Percentiles rank a stretch among this genome's conserved stretches.
Conservation (phyloP, 1,140 invertebrate genomes). For the Penaeus vannamei region DNA sequence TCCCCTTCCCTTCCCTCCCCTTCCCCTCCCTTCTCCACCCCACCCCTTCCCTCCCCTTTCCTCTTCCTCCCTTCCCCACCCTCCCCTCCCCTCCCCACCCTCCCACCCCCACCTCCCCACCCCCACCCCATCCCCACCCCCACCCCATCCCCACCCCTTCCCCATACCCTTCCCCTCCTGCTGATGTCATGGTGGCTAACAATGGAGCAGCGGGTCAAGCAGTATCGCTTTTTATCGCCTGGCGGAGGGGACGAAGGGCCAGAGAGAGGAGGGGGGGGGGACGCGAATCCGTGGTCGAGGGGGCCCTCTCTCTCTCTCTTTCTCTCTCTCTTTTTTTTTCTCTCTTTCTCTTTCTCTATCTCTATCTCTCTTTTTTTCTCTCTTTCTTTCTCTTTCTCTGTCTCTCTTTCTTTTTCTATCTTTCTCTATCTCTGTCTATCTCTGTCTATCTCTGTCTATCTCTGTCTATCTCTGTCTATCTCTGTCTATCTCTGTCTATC, state of each 20-base stretch:
- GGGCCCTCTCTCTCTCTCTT: too few species aligned
- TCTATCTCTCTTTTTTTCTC: too few species aligned
- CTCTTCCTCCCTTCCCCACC: not conserved
- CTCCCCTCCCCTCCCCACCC: not conserved
- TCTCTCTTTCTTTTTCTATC: too few species aligned
- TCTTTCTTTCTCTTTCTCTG: too few species aligned
- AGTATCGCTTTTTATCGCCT: conserved; percentile 44
- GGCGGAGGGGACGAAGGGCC: not conserved
- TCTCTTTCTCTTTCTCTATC: too few species aligned
- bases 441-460: too few species aligned
- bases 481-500: too few species aligned
- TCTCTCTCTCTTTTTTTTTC: too few species aligned
- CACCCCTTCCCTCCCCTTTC: not conserved
- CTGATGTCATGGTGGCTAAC: conserved; percentile 63
- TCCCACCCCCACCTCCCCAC: conserved; percentile 6
- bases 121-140: not conserved
- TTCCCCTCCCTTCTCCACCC: not conserved
- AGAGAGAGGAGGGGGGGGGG: not conserved
- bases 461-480: too few species aligned
- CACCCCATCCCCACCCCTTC: conserved; percentile 17
- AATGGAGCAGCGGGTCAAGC: conserved; percentile 61
- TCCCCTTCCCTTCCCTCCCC: not conserved
- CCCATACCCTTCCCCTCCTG: conserved; percentile 33
- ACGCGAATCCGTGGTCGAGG: too few species aligned
- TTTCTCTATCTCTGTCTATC: too few species aligned